A percentile compares a stretch with the other conserved stretches of the same genome.
These are phyloP conservation scores for Eupithecia subfuscata DNA, from an alignment of 2,888 invertebrate species.

Conservation along the genomic window DNA sequence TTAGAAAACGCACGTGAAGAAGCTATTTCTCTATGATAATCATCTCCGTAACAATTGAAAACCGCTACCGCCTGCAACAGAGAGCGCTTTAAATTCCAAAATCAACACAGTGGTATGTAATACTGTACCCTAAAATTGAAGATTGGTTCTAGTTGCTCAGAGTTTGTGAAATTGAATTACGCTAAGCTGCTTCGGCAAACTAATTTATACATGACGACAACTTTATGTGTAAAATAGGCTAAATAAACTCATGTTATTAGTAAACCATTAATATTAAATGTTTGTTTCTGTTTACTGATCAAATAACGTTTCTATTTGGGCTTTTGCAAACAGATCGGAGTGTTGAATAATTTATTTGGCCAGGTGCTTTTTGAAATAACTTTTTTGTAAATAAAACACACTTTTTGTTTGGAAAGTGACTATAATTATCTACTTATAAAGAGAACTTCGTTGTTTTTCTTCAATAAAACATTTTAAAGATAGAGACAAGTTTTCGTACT, in stretches of 20 bases:
- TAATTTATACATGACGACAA: conserved; percentile 9
- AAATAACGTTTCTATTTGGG: neutral
- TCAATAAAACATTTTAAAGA: no score
- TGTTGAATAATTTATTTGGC: neutral
- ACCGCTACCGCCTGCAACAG: neutral
- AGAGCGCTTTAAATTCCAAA: neutral
- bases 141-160: conserved; percentile 28
- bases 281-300: neutral
- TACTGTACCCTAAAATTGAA: conserved; percentile 51
- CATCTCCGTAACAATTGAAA: neutral
- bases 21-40: neutral
- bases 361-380: no score
- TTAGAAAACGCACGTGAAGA: neutral
- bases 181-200: conserved; percentile 15
- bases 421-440: no score
- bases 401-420: no score
- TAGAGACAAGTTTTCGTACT: no score
- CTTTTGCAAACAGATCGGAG: neutral
- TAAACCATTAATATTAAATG: neutral
- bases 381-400: no score
- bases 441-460: no score
- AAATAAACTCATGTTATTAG: neutral
- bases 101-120: conserved; percentile 48
- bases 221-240: conserved; percentile 3
- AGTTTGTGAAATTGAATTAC: conserved; percentile 31